phyloP scores from a whole-genome alignment of 2,113 vertebrate species.

The Microcebus lehilahytsara region DNA sequence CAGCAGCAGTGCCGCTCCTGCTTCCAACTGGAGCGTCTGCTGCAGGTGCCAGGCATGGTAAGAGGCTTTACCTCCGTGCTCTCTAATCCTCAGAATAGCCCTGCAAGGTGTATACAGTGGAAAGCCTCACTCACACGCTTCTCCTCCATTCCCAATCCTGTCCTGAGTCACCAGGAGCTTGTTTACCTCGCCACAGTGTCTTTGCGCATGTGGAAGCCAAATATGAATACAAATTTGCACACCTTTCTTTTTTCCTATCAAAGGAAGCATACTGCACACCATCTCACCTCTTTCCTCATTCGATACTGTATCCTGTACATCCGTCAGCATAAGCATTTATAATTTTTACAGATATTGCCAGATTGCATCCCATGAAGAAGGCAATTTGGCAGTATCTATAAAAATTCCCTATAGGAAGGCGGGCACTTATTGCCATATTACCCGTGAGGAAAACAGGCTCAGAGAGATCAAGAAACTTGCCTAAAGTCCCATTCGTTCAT shows the following conservation, averaged over 20 bases:
- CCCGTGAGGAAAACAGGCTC: not conserved
- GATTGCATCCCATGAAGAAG: fast-evolving
- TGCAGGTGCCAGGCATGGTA: not conserved
- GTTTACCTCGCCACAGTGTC: not conserved
- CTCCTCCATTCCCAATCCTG: not conserved
- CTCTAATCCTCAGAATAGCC: fast-evolving
- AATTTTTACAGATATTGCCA: not conserved
- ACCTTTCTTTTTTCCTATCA: not conserved
- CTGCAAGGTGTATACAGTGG: fast-evolving
- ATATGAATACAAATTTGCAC: fast-evolving
- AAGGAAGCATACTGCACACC: not conserved
- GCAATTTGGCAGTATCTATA: fast-evolving
- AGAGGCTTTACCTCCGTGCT: fast-evolving
- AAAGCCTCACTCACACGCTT: not conserved
- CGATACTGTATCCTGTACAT: fast-evolving
- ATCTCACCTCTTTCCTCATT: not conserved
- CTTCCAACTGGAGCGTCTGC: fast-evolving
- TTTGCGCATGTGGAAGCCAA: fast-evolving
- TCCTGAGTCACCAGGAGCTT: not conserved
- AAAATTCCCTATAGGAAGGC: not conserved
- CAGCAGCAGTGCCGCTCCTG: not conserved
- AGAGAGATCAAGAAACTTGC: not conserved
- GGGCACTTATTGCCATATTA: fast-evolving
- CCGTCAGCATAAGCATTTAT: fast-evolving
- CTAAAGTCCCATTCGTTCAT: not conserved